These are phyloP conservation scores for Copidosoma floridanum DNA, from an alignment of 1,140 invertebrate genomes.

Conservation along the genomic window DNA sequence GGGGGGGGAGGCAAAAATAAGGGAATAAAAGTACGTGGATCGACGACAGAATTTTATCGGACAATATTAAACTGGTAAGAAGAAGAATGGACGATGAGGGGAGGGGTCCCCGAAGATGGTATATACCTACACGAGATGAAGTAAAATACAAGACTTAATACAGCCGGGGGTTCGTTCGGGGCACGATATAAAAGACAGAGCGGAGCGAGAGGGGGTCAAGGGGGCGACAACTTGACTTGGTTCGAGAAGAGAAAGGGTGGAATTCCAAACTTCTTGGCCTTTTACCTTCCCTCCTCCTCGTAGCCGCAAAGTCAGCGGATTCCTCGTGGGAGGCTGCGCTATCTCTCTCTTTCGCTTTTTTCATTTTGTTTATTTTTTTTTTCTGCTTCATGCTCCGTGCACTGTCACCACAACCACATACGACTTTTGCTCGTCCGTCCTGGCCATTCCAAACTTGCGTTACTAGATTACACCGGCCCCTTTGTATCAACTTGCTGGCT, in stretches of 20 bases:
- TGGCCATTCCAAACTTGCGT: too few species aligned
- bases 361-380: slow-evolving; percentile 40
- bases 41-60: slow-evolving; percentile 11
- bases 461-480: slow-evolving; percentile 44
- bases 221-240: too few species aligned
- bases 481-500: slow-evolving; percentile 38
- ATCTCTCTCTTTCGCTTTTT: too few species aligned
- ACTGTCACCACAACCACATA: too few species aligned
- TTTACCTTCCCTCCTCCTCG: too few species aligned
- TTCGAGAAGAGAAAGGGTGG: too few species aligned
- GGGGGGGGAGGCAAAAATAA: too few species aligned
- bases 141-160: slow-evolving; percentile 34
- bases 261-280: slow-evolving; percentile 41
- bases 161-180: slow-evolving; percentile 33
- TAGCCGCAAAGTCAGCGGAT: slow-evolving; percentile 35
- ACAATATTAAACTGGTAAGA: background rate
- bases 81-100: background rate
- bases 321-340: slow-evolving; percentile 32
- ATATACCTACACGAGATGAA: too few species aligned
- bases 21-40: background rate
- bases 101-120: too few species aligned
- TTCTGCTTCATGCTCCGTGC: slow-evolving; percentile 26
- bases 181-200: slow-evolving; percentile 29
- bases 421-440: too few species aligned
- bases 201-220: slow-evolving; percentile 17